Base-by-base conservation (phyloP, 2,113 vertebrate species). In the Ophiodon elongatus region DNA sequence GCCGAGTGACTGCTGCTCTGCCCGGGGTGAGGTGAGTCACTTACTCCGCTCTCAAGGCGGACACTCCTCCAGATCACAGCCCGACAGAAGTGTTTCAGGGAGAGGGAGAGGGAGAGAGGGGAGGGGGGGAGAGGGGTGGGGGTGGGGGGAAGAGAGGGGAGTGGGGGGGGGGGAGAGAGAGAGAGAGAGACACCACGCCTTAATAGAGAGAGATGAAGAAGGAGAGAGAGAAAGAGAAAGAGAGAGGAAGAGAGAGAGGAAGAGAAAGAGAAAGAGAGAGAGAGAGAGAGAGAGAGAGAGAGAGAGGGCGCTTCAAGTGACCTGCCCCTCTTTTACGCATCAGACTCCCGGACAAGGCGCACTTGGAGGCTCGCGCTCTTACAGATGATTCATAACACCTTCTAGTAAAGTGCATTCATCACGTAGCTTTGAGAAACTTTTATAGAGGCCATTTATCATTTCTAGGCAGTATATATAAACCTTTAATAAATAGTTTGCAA, bases 251-350 rank as follows among this genome's bases (percentile, higher is more conserved):
- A 37, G 75, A 59, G 67, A 2, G 37, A 59, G 64, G 23, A 54
- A 19, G 52, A 33, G 73, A 71, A 37, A 54, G 67, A 59, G 66
- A 2, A 35, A 57, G 62, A 57, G 62, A 23, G 47, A 47, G 33
- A 73, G 76, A 41, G 80, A 41, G 77, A 29, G 76, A 63, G 56
- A 41, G 71, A 60, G 45, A 52, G 64, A 43, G 80, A 11, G 76
- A 60, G 68, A 54, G 59, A 60, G 54, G 50, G 63, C 33, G 63
- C 71, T 60, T 27, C 47, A 23, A 76, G 3, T 31, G 80, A 60
- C 25, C 84, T 66, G 64, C 41, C 70, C 76, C 60, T 72, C 76
- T 57, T 88, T 89, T 62, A 84, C 54, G 74, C 86, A 33, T 10
- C 74, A 73, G 6, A 43, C 9, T 39, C 65, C 50, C 6, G 57